Evolutionary conservation across 2,888 invertebrate species (phyloP).

Genomic region (Acanthacorydalis orientalis): DNA sequence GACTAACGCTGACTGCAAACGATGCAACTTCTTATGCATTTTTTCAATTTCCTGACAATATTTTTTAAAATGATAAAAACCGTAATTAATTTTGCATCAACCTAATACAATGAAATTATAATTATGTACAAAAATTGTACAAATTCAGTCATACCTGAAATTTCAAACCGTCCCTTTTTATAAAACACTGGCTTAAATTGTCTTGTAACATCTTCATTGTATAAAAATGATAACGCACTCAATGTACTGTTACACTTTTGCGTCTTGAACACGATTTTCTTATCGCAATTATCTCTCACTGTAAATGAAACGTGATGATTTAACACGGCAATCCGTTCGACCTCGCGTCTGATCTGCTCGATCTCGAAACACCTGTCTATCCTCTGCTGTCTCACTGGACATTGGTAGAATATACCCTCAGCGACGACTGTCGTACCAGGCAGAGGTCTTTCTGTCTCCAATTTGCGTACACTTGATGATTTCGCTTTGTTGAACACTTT

Average conservation of each 20-base stretch:
- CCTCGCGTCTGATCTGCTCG: slow-evolving; percentile 35
- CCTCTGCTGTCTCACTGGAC: slow-evolving; percentile 40
- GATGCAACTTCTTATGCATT: no score
- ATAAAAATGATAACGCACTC: slow-evolving; percentile 31
- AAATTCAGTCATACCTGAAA: no score
- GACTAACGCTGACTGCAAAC: no score
- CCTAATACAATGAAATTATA: no score
- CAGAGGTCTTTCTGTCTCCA: slow-evolving; percentile 34
- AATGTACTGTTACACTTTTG: slow-evolving; percentile 35
- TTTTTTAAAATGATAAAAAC: no score
- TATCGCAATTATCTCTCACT: slow-evolving; percentile 44
- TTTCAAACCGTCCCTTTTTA: slow-evolving; percentile 15
- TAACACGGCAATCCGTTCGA: slow-evolving; percentile 46
- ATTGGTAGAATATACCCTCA: slow-evolving; percentile 42
- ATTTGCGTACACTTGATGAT: slow-evolving; percentile 9
- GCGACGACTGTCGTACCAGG: slow-evolving; percentile 57
- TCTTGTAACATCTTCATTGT: slow-evolving; percentile 24
- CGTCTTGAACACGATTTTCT: slow-evolving; percentile 39
- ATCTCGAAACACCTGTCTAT: slow-evolving; percentile 35
- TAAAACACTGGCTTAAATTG: slow-evolving; percentile 23
- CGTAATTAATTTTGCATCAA: no score
- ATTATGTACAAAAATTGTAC: no score
- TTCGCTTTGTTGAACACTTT: slow-evolving; percentile 21
- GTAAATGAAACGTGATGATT: slow-evolving; percentile 48
- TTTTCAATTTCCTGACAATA: no score